Percentiles rank a stretch among this genome's conserved stretches.
These are phyloP conservation scores for Danaus melanippus DNA, from an alignment of 1,140 invertebrate species.

Conservation along the genomic window DNA sequence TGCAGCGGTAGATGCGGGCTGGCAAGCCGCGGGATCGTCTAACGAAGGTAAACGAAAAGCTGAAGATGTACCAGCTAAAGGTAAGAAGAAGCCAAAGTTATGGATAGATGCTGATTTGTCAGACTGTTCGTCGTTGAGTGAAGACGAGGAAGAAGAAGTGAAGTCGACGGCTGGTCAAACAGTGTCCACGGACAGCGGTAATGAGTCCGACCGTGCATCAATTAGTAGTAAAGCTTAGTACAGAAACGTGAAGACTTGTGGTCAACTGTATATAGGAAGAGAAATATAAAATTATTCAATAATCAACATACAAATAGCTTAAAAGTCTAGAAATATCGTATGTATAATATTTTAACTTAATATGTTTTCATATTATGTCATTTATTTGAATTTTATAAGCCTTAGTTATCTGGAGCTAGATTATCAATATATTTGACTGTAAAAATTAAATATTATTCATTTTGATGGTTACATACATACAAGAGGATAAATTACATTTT, in stretches of 20 bases:
- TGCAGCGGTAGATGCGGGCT: slow-evolving; percentile 87
- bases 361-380: background rate
- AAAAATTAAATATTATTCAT: too few species aligned
- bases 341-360: too few species aligned
- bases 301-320: too few species aligned
- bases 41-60: slow-evolving; percentile 65
- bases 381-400: background rate
- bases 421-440: too few species aligned
- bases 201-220: slow-evolving; percentile 56
- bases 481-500: too few species aligned
- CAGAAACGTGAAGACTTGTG: background rate
- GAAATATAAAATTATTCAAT: too few species aligned
- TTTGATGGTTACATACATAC: too few species aligned
- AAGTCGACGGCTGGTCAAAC: slow-evolving; percentile 23
- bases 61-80: slow-evolving; percentile 41
- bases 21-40: slow-evolving; percentile 64
- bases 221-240: slow-evolving; percentile 36
- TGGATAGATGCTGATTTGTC: slow-evolving; percentile 72
- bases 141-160: slow-evolving; percentile 47
- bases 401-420: background rate
- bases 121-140: slow-evolving; percentile 61
- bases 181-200: slow-evolving; percentile 60
- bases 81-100: slow-evolving; percentile 71
- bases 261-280: background rate
- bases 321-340: too few species aligned